Conservation (phyloP, 2,888 invertebrate species). For the Lasioglossum marginatum region DNA sequence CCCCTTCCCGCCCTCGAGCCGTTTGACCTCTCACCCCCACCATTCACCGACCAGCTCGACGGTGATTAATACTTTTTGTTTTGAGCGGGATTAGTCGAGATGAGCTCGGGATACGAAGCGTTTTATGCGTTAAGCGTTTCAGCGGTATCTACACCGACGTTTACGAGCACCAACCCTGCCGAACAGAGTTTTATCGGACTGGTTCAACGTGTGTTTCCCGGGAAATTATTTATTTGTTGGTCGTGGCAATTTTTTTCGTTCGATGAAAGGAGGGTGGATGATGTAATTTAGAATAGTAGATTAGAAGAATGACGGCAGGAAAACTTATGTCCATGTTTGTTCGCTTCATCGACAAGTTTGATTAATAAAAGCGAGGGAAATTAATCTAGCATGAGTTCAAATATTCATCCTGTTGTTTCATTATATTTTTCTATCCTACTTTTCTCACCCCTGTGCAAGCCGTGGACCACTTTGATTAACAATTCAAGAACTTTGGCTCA, state of each 20-base stretch:
- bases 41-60: background rate
- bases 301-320: background rate
- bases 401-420: background rate
- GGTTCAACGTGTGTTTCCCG: background rate
- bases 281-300: background rate
- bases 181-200: background rate
- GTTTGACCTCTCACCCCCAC: background rate
- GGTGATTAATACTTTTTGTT: constrained; percentile 24
- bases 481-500: background rate
- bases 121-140: constrained; percentile 12
- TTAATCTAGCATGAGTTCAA: background rate
- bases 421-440: background rate
- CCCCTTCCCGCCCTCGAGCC: too few species aligned
- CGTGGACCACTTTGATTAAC: background rate
- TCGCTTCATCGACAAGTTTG: too few species aligned
- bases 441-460: background rate
- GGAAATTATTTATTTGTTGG: background rate
- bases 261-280: background rate
- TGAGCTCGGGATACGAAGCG: constrained; percentile 1
- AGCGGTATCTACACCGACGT: constrained; percentile 1
- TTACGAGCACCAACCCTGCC: background rate
- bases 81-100: constrained; percentile 4
- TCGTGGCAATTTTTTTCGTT: background rate
- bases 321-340: background rate
- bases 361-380: too few species aligned